phyloP scores from a whole-genome alignment of 2,888 invertebrate genomes.

The Limnephilus lunatus region DNA sequence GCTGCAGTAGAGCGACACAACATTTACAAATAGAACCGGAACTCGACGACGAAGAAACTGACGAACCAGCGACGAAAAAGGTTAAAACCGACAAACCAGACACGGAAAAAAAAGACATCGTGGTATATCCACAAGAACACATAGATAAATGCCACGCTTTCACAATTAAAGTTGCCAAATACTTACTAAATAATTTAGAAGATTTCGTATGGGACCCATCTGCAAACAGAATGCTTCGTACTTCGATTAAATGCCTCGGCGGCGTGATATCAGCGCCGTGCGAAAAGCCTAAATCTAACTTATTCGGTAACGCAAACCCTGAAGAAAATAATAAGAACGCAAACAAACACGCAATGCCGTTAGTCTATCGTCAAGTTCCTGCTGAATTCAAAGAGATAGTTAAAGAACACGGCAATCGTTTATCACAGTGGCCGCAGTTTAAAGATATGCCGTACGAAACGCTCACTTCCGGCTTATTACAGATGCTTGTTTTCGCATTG shows the following conservation, averaged over 20 bases:
- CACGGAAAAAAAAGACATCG: constrained; percentile 63
- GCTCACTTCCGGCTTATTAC: constrained; percentile 84
- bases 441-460: constrained; percentile 83
- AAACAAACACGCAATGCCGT: constrained; percentile 70
- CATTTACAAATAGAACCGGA: constrained; percentile 68
- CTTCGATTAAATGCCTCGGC: constrained; percentile 83
- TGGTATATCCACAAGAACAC: constrained; percentile 74
- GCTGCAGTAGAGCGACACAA: constrained; percentile 76
- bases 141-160: constrained; percentile 80
- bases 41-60: constrained; percentile 41
- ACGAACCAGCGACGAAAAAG: constrained; percentile 59
- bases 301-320: constrained; percentile 70
- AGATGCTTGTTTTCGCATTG: constrained; percentile 81
- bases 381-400: constrained; percentile 80
- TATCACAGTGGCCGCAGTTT: constrained; percentile 88
- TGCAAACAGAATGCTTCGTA: constrained; percentile 86
- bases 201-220: constrained; percentile 89
- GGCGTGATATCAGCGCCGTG: constrained; percentile 79
- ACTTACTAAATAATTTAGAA: constrained; percentile 89
- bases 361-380: constrained; percentile 76
- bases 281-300: constrained; percentile 73
- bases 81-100: constrained; percentile 67
- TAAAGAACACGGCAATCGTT: constrained; percentile 80
- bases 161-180: constrained; percentile 84
- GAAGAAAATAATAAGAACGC: constrained; percentile 71